A percentile compares a stretch with the other conserved stretches of the same genome.
Evolutionary conservation across 2,888 invertebrate genomes (phyloP).

Genomic region (Priocnemis perturbator): DNA sequence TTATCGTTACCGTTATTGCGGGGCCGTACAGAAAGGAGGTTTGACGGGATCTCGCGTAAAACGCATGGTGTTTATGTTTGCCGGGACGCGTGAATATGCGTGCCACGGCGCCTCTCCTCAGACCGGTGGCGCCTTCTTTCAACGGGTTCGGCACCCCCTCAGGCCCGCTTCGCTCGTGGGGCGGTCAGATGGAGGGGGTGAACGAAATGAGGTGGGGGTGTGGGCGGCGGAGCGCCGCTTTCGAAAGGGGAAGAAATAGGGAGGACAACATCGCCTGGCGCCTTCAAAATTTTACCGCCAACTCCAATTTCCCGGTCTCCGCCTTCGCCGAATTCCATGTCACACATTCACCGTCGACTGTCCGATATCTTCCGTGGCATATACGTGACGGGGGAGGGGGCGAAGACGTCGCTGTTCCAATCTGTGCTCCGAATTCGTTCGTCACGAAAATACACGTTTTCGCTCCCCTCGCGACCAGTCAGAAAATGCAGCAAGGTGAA

Average conservation of each 20-base stretch:
- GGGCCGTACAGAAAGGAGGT: neutral
- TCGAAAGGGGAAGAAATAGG: constrained; percentile 16
- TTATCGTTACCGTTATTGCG: neutral
- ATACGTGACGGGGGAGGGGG: too few relatives aligned
- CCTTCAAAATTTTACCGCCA: too few relatives aligned
- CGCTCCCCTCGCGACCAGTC: too few relatives aligned
- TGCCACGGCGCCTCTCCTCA: constrained; percentile 50
- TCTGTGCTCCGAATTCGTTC: too few relatives aligned
- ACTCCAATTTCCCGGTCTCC: constrained; percentile 10
- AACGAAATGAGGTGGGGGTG: constrained; percentile 20
- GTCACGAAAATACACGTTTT: too few relatives aligned
- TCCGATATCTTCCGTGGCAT: too few relatives aligned
- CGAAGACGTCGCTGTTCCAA: too few relatives aligned
- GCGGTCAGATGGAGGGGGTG: constrained; percentile 19
- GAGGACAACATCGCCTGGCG: neutral
- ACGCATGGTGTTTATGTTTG: constrained; percentile 56
- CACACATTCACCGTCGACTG: too few relatives aligned
- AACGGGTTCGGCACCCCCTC: constrained; percentile 39
- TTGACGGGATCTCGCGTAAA: constrained; percentile 15
- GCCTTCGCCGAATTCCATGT: constrained; percentile 33
- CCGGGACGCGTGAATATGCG: constrained; percentile 59
- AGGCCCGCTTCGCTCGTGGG: constrained; percentile 23
- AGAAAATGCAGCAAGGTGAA: too few relatives aligned
- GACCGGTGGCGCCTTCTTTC: constrained; percentile 62
- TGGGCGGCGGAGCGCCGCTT: constrained; percentile 20